Evolutionary conservation across 2,797 vertebrate genomes (phyloP), one percentile per base, ranked within the genome.

Genomic region (Tachyglossus aculeatus): DNA sequence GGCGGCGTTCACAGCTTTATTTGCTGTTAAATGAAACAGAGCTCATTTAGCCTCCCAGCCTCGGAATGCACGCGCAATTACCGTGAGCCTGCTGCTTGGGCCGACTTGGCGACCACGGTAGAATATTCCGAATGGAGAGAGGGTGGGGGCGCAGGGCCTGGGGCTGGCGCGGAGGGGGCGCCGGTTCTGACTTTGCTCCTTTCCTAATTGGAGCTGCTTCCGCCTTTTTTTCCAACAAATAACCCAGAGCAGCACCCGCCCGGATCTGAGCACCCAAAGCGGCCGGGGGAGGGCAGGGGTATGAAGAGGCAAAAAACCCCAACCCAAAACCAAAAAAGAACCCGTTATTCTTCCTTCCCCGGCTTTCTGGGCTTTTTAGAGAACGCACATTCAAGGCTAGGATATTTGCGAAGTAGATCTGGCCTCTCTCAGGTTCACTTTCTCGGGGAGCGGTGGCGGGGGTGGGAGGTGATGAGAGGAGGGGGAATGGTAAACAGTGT

Each of bases 1-100:
- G 16, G 51, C 59, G 50, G 29, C 32, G 56, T 22, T 81, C 74
- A 60, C 67, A 34, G 77, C 68, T 82, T 85, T 78, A 81, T 80
- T 74, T 33, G 67, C 75, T 81, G 77, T 70, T 79, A 74, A 82
- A 81, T 66, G 84, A 74, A 86, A 89, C 67, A 78, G 71, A 72
- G 55, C 70, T 61, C 73, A 84, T 77, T 68, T 70, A 57, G 34
- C 38, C 80, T 7, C 66, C 38, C 68, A 80, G 69, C 59, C 41
- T 56, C 27, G 50, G 77, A 86, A 86, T 68, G 75, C 69, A 67
- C 48, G 58, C 66, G 71, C 79, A 74, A 79, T 77, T 77, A 78
- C 64, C 70, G 74, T 56, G 64, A 83, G 76, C 72, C 76, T 73
- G 81, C 73, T 82, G 71, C 72, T 78, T 62, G 67, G 72, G 77